Percentiles rank a stretch among this genome's conserved stretches.
Evolutionary conservation across 2,113 vertebrate species (phyloP).

Genomic region (Prionailurus viverrinus): DNA sequence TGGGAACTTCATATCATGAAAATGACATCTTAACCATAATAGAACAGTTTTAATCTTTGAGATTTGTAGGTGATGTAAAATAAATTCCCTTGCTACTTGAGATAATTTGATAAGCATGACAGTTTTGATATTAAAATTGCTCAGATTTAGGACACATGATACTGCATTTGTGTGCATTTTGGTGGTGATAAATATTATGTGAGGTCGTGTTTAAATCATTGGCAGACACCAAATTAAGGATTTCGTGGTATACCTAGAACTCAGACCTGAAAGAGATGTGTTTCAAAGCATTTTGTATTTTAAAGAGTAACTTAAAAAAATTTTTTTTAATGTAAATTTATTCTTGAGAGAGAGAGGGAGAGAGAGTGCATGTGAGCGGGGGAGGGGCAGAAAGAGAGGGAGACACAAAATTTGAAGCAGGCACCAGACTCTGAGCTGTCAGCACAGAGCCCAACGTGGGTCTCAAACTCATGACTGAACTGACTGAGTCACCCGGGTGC

Average conservation of each 20-base stretch:
- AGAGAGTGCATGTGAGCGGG: background rate
- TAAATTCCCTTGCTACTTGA: constrained; percentile 38
- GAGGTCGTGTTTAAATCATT: background rate
- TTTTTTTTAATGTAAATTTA: background rate
- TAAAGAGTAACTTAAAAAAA: background rate
- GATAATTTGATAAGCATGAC: constrained; percentile 1
- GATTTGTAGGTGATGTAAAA: constrained; percentile 8
- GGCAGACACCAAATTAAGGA: background rate
- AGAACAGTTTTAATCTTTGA: background rate
- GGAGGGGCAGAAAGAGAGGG: background rate
- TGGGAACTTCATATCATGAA: background rate
- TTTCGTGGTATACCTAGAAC: background rate
- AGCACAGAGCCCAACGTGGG: background rate
- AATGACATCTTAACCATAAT: background rate
- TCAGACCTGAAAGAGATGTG: background rate
- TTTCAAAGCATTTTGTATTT: constrained; percentile 14
- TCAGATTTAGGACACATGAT: background rate
- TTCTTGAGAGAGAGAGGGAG: background rate
- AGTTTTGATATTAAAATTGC: background rate
- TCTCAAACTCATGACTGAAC: background rate
- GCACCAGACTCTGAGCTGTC: background rate
- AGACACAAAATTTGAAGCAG: background rate
- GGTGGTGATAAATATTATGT: background rate
- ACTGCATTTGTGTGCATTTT: background rate
- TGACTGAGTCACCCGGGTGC: background rate